Percentiles rank a stretch among this genome's conserved stretches.
Evolutionary conservation across 2,797 vertebrate genomes (phyloP).

Genomic region (Uromys caudimaculatus): DNA sequence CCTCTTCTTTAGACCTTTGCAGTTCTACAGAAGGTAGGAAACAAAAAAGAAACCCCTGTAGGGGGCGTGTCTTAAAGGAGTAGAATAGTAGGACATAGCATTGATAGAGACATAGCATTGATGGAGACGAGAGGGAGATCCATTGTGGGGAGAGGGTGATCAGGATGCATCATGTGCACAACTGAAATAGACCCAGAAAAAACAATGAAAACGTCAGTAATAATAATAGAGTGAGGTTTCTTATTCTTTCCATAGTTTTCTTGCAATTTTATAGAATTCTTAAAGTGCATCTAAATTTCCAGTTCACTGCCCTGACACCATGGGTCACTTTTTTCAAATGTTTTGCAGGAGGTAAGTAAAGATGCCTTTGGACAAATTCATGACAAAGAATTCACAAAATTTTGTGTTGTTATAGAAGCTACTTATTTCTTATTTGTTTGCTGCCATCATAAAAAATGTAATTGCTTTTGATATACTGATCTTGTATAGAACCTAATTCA

Average conservation of each 20-base stretch:
- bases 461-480: not conserved
- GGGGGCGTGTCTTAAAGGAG: not conserved
- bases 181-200: not conserved
- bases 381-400: not conserved
- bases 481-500: not conserved
- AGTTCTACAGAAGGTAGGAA: not conserved
- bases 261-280: not conserved
- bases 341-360: not conserved
- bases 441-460: not conserved
- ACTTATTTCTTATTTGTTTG: not conserved
- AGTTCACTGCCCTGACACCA: not conserved
- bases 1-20: no score
- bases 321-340: not conserved
- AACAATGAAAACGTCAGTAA: not conserved
- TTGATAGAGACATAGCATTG: not conserved
- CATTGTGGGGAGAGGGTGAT: not conserved
- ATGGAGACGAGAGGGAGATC: no score
- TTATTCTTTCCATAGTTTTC: not conserved
- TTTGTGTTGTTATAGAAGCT: not conserved
- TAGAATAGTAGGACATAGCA: no score
- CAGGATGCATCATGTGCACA: no score
- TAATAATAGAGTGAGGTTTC: not conserved
- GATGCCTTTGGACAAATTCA: not conserved
- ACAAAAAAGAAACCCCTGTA: not conserved
- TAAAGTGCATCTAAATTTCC: not conserved